These are phyloP conservation scores for Paratilapia polleni DNA, from an alignment of 2,113 vertebrate species.

Conservation along the genomic window DNA sequence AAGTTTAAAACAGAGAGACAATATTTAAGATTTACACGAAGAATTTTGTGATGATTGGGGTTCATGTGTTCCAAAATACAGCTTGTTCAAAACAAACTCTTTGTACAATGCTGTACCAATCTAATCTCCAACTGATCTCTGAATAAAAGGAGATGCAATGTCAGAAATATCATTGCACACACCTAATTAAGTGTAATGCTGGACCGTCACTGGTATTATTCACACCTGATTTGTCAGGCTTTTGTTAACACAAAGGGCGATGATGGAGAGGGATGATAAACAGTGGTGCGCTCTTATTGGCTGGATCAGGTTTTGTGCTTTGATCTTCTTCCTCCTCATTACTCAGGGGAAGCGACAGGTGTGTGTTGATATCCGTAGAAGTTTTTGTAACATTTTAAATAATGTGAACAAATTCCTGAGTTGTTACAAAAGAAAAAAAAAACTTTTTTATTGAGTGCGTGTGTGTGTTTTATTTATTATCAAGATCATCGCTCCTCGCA, in stretches of 20 bases:
- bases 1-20: background rate
- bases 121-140: background rate
- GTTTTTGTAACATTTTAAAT: conserved; percentile 16
- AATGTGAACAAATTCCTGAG: conserved; percentile 28
- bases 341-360: conserved; percentile 56
- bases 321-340: conserved; percentile 72
- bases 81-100: background rate
- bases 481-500: conserved; percentile 4
- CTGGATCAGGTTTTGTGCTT: conserved; percentile 61
- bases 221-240: conserved; percentile 70
- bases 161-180: conserved; percentile 38
- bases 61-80: background rate
- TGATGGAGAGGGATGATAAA: conserved; percentile 68
- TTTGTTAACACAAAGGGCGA: conserved; percentile 47
- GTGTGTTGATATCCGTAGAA: conserved; percentile 18
- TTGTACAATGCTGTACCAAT: background rate
- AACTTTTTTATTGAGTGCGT: background rate
- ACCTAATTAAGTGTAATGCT: conserved; percentile 60
- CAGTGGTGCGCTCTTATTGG: conserved; percentile 60
- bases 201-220: conserved; percentile 37
- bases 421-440: background rate
- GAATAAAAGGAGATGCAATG: conserved; percentile 15
- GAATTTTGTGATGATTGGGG: background rate
- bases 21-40: background rate
- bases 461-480: conserved; percentile 13